Conservation (phyloP, 2,888 invertebrate species). For the Scaptomyza reducta region DNA sequence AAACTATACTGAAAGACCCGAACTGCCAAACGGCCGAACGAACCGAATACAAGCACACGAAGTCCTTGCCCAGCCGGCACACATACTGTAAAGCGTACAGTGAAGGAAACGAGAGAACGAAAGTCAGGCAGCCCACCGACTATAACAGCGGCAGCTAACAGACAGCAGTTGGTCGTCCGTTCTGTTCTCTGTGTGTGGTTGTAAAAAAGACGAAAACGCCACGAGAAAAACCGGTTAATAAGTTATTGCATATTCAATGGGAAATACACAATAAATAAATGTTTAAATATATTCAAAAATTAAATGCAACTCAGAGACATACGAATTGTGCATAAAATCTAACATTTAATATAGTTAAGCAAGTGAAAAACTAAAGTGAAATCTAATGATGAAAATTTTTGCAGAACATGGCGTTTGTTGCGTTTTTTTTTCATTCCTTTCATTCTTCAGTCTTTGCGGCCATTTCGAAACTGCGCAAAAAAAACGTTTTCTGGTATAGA, state of each 20-base stretch:
- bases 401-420: slow-evolving; percentile 57
- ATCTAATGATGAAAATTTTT: slow-evolving; percentile 55
- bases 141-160: slow-evolving; percentile 58
- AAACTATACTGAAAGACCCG: slow-evolving; percentile 64
- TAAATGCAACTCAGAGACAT: slow-evolving; percentile 4
- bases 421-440: slow-evolving; percentile 37
- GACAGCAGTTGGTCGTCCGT: slow-evolving; percentile 63
- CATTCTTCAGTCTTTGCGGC: slow-evolving; percentile 50
- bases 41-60: slow-evolving; percentile 52
- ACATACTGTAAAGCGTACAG: slow-evolving; percentile 9
- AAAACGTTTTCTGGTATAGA: slow-evolving; percentile 33
- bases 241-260: slow-evolving; percentile 78
- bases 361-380: slow-evolving; percentile 54
- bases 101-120: slow-evolving; percentile 43
- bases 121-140: slow-evolving; percentile 28
- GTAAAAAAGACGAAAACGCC: slow-evolving; percentile 79
- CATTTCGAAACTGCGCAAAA: slow-evolving; percentile 78
- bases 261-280: slow-evolving; percentile 68
- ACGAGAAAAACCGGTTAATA: slow-evolving; percentile 82
- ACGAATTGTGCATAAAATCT: slow-evolving; percentile 28
- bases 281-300: slow-evolving; percentile 46
- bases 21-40: slow-evolving; percentile 22
- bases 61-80: slow-evolving; percentile 66
- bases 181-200: slow-evolving; percentile 74
- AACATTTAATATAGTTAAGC: slow-evolving; percentile 15